phyloP scores from a whole-genome alignment of 2,797 vertebrate genomes.

The Dendrocincla tyrannina region DNA sequence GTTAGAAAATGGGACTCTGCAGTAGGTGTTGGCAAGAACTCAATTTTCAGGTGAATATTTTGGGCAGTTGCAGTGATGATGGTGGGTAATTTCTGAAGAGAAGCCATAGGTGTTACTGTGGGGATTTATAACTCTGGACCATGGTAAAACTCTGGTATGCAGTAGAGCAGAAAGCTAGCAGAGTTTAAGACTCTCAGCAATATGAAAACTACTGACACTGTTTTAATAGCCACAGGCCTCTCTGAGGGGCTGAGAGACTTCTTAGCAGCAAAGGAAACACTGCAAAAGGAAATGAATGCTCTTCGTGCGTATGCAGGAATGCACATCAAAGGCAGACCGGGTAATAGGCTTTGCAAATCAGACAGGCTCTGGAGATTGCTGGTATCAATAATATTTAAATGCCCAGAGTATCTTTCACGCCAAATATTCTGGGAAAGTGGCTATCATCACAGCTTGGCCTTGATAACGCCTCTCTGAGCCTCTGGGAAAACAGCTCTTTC shows the following conservation, averaged over 20 bases:
- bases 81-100: not conserved
- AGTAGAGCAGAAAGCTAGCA: not conserved
- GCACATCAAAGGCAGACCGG: slow-evolving; percentile 23
- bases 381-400: slow-evolving; percentile 27
- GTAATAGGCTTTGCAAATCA: not conserved
- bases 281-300: slow-evolving; percentile 45
- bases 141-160: not conserved
- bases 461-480: not conserved
- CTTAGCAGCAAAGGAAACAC: slow-evolving; percentile 3
- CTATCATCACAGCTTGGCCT: not conserved
- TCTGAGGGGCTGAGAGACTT: not conserved
- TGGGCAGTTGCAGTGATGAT: not conserved
- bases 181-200: not conserved
- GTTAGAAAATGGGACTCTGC: not conserved
- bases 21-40: not conserved
- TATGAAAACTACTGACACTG: not conserved
- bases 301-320: not conserved
- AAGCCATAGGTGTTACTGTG: not conserved
- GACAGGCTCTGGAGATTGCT: not conserved
- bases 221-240: slow-evolving; percentile 1
- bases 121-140: not conserved
- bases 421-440: slow-evolving; percentile 1
- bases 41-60: not conserved
- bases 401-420: not conserved
- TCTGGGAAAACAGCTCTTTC: not conserved